Conservation (phyloP, 53 echinoderm and acorn worm species). For the Apostichopus leukothele region DNA sequence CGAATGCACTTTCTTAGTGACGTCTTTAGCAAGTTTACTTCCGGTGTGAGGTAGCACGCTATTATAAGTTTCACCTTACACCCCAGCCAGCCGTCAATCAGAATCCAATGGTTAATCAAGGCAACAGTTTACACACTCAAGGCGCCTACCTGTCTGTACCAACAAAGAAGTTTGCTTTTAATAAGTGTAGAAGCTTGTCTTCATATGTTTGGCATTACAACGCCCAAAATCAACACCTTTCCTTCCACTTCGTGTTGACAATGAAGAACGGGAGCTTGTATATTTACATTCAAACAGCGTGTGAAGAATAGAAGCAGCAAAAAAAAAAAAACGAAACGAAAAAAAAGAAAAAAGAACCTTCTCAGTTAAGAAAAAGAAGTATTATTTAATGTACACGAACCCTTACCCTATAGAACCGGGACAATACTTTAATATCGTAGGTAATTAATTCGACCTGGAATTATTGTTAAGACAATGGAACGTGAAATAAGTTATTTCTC, state of each 20-base stretch:
- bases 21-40: conserved; percentile 28
- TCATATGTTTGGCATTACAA: conserved; percentile 33
- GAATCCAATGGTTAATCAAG: conserved; percentile 9
- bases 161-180: conserved; percentile 37
- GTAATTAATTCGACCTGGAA: too few relatives aligned
- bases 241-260: conserved; percentile 28
- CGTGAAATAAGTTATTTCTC: too few relatives aligned
- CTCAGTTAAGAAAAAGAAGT: too few relatives aligned
- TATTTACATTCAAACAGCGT: conserved; percentile 33
- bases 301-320: background rate
- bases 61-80: conserved; percentile 12
- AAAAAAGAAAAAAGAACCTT: too few relatives aligned
- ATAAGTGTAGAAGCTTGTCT: conserved; percentile 28
- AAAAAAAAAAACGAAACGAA: background rate
- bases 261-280: conserved; percentile 9
- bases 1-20: background rate
- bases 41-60: conserved; percentile 18
- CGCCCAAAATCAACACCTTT: conserved; percentile 45
- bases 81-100: conserved; percentile 27
- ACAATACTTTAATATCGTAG: too few relatives aligned
- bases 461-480: too few relatives aligned
- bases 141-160: conserved; percentile 37
- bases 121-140: conserved; percentile 39
- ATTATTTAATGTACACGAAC: too few relatives aligned
- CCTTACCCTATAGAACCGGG: too few relatives aligned